Base-by-base conservation (phyloP, 2,113 vertebrate species). In the Pelmatolapia mariae region DNA sequence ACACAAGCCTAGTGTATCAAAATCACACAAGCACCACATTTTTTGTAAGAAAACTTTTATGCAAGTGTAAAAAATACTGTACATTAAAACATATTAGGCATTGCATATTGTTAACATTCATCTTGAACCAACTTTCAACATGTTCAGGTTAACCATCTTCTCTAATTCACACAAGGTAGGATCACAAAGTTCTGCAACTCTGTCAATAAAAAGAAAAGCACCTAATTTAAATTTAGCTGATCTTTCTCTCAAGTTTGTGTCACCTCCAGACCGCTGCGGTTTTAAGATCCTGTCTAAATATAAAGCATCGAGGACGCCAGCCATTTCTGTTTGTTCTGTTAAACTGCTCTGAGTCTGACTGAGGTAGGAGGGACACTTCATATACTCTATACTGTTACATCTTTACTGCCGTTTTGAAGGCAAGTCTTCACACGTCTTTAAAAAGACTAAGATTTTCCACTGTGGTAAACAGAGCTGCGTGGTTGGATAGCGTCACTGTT, bases 41-140 rank as follows among this genome's bases (percentile, higher is more conserved):
- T 54, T 83, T 81, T 47, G 10, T 15, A 26, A 56, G 15, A 57
- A 5, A 40, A 4, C 10, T 43, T 91, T 93, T 85, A 89, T 92
- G 4, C 85, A 87, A 56, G 2, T 18, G 12, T 83, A 22, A 82
- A 86, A 81, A 16, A 63, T 6, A 59, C 63, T 88, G 40, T 88
- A 83, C 81, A 90, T 66, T 56, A 18, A 80, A 82, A 86, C 22
- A 89, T 4, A 61, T 7, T 2, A 76, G 19, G 2, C 33, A 84
- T n/a, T 82, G n/a, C 18, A 82, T 80, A 36, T 52, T 47, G 38
- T n/a, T 22, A 68, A 63, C 15, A 80, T 33, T 82, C 3, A 11
- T 66, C 15, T 8, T 45, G 9, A 66, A 83, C 54, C 16, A 68
- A 59, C 22, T 29, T 8, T 84, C 38, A 16, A 26, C 18, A 73